Conservation (phyloP, 2,113 vertebrate genomes). For the Cariama cristata region DNA sequence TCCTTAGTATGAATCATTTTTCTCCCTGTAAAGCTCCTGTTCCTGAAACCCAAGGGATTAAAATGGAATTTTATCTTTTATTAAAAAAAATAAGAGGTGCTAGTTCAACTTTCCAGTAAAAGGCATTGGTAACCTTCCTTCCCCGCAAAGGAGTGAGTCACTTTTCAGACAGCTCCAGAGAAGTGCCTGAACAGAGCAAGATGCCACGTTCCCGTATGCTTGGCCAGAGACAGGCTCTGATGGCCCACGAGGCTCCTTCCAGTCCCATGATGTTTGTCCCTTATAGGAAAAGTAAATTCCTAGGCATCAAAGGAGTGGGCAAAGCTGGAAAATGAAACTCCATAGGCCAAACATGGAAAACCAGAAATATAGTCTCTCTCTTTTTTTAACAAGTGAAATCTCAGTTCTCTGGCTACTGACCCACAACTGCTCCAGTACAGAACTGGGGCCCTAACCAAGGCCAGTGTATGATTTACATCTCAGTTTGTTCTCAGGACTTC, state of each 20-base stretch:
- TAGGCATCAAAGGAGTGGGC: neutral
- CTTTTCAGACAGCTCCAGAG: neutral
- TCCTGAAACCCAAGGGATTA: neutral
- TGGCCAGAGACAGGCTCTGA: neutral
- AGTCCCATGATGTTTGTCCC: neutral
- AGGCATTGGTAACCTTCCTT: neutral
- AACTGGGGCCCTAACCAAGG: neutral
- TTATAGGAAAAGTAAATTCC: slow-evolving; percentile 27
- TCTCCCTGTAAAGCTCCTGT: neutral
- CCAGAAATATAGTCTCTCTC: neutral
- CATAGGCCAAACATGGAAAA: neutral
- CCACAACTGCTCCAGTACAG: neutral
- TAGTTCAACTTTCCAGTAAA: slow-evolving; percentile 43
- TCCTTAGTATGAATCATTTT: neutral
- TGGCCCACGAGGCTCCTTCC: neutral
- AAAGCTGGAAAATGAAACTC: slow-evolving; percentile 1
- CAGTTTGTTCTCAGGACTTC: neutral
- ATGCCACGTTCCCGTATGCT: neutral
- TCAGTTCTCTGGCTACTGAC: neutral
- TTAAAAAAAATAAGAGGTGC: neutral
- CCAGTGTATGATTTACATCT: neutral
- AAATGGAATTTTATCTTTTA: neutral
- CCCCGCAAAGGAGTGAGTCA: slow-evolving; percentile 34
- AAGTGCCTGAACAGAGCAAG: neutral
- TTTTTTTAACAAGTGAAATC: neutral